Conservation (phyloP, 2,888 invertebrate species). For the Tetropium fuscum region DNA sequence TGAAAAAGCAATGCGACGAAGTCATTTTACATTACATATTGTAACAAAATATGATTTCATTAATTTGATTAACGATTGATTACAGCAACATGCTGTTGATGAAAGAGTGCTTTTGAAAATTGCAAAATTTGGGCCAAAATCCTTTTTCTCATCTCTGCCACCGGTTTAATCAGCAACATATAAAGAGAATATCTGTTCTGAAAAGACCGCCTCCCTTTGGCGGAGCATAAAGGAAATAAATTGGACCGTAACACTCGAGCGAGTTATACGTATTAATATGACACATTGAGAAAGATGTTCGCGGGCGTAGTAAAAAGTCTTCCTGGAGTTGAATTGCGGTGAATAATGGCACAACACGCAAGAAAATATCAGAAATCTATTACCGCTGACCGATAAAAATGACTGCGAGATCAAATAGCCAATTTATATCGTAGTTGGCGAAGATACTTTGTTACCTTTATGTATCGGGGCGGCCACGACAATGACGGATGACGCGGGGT, state of each 20-base stretch:
- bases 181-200: too few species aligned
- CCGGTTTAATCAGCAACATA: too few species aligned
- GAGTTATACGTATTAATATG: constrained; percentile 32
- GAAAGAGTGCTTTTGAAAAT: too few species aligned
- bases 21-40: too few species aligned
- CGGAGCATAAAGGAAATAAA: constrained; percentile 2
- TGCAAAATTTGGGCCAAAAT: too few species aligned
- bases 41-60: too few species aligned
- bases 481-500: constrained; percentile 53
- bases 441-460: constrained; percentile 57
- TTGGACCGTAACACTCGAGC: constrained; percentile 29
- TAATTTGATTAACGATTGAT: too few species aligned
- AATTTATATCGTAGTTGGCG: constrained; percentile 54
- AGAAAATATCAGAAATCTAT: constrained; percentile 56
- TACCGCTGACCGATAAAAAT: constrained; percentile 57
- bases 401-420: constrained; percentile 57
- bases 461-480: constrained; percentile 54
- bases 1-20: too few species aligned
- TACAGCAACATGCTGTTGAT: too few species aligned
- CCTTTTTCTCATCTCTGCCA: too few species aligned
- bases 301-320: constrained; percentile 38
- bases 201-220: background rate
- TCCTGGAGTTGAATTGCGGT: constrained; percentile 45
- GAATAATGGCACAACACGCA: constrained; percentile 52
- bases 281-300: constrained; percentile 41